phyloP scores from a whole-genome alignment of 2,113 vertebrate species.

The Daphoenositta chrysoptera region DNA sequence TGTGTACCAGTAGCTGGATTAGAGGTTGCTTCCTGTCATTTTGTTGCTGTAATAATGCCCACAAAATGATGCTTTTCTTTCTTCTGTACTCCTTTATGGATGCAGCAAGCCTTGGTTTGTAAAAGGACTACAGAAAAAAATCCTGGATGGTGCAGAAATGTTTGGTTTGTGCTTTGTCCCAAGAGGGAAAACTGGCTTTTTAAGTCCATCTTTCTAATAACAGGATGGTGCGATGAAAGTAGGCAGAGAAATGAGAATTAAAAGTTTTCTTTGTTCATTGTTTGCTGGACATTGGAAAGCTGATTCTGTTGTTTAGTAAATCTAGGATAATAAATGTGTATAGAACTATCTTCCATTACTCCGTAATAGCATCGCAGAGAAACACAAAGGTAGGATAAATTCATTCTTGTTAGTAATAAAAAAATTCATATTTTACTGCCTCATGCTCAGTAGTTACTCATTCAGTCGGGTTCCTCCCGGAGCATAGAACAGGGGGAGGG shows the following conservation, averaged over 20 bases:
- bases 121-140: not conserved
- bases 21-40: not conserved
- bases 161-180: not conserved
- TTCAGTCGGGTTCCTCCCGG: not conserved
- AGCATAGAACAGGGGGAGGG: not conserved
- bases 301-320: not conserved
- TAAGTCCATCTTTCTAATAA: not conserved
- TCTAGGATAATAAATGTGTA: not conserved
- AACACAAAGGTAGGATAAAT: not conserved
- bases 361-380: not conserved
- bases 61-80: not conserved
- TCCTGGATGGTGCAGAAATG: not conserved
- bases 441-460: not conserved
- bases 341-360: not conserved
- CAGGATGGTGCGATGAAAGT: not conserved
- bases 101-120: not conserved
- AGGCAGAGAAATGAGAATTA: not conserved
- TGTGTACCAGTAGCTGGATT: not conserved
- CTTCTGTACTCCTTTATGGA: not conserved
- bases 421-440: not conserved
- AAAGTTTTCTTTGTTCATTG: not conserved
- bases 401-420: not conserved
- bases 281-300: not conserved
- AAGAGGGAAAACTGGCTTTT: not conserved
- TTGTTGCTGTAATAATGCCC: not conserved